phyloP scores from a whole-genome alignment of 2,888 invertebrate genomes.

The Ophioninae sp. region DNA sequence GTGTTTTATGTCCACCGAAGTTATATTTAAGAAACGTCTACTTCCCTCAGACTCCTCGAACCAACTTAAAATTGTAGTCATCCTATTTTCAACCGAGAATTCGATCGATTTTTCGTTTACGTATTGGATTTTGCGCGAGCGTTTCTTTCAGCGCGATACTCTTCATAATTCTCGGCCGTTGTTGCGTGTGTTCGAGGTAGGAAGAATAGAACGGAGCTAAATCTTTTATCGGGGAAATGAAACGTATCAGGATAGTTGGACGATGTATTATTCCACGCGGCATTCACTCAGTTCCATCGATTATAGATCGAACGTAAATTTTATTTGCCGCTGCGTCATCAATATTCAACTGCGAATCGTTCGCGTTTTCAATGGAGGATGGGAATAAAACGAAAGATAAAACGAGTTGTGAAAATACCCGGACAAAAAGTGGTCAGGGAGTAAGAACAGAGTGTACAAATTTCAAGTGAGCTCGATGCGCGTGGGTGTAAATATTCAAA shows the following conservation, averaged over 20 bases:
- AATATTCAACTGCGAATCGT: conserved; percentile 74
- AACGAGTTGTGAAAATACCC: conserved; percentile 41
- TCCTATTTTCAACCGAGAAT: no score
- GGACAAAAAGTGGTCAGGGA: conserved; percentile 42
- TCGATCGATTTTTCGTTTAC: no score
- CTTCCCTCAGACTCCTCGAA: no score
- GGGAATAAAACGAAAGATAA: conserved; percentile 6
- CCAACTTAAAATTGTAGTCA: no score
- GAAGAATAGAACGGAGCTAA: background rate
- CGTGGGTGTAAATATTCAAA: conserved; percentile 74
- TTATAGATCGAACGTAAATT: conserved; percentile 32
- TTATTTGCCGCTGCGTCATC: conserved; percentile 69
- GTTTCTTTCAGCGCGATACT: background rate
- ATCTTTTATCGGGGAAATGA: conserved; percentile 9
- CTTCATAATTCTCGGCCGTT: background rate
- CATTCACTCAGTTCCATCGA: conserved; percentile 41
- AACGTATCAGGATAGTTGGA: conserved; percentile 1
- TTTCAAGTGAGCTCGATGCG: conserved; percentile 44
- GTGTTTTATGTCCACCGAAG: no score
- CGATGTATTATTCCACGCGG: conserved; percentile 13
- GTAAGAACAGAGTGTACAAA: conserved; percentile 30
- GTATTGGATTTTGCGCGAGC: background rate
- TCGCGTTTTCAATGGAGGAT: conserved; percentile 13
- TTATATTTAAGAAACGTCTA: no score
- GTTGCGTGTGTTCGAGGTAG: background rate